Conservation (phyloP, 2,888 invertebrate genomes). For the Thymelicus acteon region DNA sequence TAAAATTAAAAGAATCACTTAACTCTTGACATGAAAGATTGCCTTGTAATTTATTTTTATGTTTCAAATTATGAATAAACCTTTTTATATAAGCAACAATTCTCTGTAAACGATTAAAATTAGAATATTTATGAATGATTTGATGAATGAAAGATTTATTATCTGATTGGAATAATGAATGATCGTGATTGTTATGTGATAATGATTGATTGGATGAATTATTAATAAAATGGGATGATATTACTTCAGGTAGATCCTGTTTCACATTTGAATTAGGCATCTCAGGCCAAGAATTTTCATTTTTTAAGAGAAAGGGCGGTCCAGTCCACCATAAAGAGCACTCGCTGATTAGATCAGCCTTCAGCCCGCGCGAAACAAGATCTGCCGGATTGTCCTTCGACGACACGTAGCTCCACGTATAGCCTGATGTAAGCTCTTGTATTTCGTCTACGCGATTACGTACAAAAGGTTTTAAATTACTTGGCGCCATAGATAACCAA, state of each 20-base stretch:
- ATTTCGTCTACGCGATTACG: no score
- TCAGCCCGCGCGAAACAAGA: not conserved
- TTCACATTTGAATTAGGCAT: not conserved
- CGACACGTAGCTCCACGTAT: slow-evolving; percentile 9
- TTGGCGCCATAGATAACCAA: no score
- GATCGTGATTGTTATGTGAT: not conserved
- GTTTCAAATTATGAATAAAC: no score
- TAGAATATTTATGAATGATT: not conserved
- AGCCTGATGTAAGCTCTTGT: not conserved
- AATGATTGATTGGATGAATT: not conserved
- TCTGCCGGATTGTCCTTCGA: slow-evolving; percentile 4
- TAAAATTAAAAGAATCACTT: not conserved
- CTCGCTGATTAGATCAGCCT: not conserved
- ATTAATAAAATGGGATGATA: not conserved
- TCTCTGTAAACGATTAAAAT: not conserved
- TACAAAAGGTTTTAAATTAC: no score
- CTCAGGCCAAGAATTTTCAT: not conserved
- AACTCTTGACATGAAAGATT: no score
- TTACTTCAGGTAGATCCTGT: not conserved
- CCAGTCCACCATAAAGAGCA: not conserved
- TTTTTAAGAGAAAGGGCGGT: not conserved
- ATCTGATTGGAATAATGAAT: not conserved
- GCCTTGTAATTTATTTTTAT: no score
- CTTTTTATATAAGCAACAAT: not conserved
- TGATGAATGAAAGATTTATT: not conserved